Conservation (phyloP, 2,888 invertebrate species). For the Phragmatobia fuliginosa region DNA sequence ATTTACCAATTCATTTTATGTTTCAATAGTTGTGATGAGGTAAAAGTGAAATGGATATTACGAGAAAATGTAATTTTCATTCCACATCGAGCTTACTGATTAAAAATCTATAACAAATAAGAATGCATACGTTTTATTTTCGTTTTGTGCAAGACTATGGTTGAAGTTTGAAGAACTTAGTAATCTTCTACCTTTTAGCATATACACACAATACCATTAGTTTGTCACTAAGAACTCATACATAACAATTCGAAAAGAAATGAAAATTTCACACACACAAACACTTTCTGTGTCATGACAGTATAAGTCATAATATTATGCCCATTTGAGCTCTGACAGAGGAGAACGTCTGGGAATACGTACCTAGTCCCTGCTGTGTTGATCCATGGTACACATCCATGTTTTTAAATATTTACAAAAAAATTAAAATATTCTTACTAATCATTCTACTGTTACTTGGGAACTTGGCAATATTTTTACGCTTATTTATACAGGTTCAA, state of each 20-base stretch:
- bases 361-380: no score
- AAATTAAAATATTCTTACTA: background rate
- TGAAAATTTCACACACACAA: no score
- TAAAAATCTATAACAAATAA: background rate
- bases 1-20: slow-evolving; percentile 1
- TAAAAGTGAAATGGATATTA: slow-evolving; percentile 6
- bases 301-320: no score
- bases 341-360: no score
- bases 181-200: background rate
- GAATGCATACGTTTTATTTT: background rate
- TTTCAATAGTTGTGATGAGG: slow-evolving; percentile 5
- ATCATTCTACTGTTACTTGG: background rate
- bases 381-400: background rate
- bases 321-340: no score
- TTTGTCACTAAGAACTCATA: no score
- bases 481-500: no score
- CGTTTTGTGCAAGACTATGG: background rate
- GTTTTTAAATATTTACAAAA: background rate
- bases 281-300: no score
- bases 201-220: no score
- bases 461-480: no score
- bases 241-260: no score
- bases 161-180: background rate
- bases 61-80: background rate
- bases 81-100: background rate